Evolutionary conservation across 2,113 vertebrate species (phyloP).

Genomic region (Sturnus vulgaris): DNA sequence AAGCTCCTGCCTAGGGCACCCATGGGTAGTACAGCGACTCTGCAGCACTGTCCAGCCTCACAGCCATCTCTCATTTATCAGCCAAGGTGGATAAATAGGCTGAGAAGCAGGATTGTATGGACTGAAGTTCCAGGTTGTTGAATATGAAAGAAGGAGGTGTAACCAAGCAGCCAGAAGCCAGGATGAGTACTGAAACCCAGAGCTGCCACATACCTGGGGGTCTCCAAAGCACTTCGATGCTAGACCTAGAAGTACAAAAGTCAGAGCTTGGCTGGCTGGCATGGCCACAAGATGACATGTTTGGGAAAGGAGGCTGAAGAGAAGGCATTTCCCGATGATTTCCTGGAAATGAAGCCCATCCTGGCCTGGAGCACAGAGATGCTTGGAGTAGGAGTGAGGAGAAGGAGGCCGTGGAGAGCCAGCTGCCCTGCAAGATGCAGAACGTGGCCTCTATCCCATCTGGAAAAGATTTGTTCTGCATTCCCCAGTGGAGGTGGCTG

Average conservation of each 20-base stretch:
- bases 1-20: not conserved
- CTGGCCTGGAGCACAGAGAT: not conserved
- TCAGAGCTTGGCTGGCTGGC: not conserved
- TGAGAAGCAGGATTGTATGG: not conserved
- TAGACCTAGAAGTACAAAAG: not conserved
- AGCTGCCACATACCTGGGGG: not conserved
- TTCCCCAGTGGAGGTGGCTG: slow-evolving; percentile 45
- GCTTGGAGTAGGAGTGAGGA: not conserved
- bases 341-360: not conserved
- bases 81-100: not conserved
- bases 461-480: slow-evolving; percentile 77
- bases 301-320: not conserved
- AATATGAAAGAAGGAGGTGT: not conserved
- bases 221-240: not conserved
- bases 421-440: not conserved
- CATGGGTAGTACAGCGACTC: not conserved
- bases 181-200: not conserved
- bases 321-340: not conserved
- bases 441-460: slow-evolving; percentile 41
- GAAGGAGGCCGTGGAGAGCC: not conserved
- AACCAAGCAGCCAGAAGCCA: not conserved
- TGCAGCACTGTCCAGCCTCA: not conserved
- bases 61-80: not conserved
- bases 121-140: not conserved
- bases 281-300: not conserved